Evolutionary conservation across 2,113 vertebrate species (phyloP), one percentile per base, ranked within the genome.

Genomic region (Centropus unirufus): DNA sequence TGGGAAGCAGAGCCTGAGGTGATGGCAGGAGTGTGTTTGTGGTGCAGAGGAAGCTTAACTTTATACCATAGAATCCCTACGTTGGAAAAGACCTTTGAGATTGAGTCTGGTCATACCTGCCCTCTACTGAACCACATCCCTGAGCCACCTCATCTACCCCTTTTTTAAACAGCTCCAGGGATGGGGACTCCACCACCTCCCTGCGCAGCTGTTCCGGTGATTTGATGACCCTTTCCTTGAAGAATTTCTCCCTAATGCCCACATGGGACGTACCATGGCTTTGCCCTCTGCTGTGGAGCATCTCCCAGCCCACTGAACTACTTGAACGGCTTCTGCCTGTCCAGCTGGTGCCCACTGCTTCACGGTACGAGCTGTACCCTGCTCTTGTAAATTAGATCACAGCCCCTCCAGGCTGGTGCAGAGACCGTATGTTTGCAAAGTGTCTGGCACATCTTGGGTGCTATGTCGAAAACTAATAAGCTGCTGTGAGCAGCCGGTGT

Each of bases 381-480:
- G 40, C 63, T 59, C 77, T 13, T 1, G 15, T 32, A 26, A 24
- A 44, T 18, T 29, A 86, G 57, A 44, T 92, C 40, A 29, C 86
- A 13, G 92, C 22, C 79, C 88, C 84, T 69, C 79, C 64, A 1
- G 95, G 89, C 89, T 19, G 1, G 46, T 3, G 54, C 57, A 1
- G 59, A 6, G 76, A 42, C 68, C 76, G 62, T 95, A 36, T 95
- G 92, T 89, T 90, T 66, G 94, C 89, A 1, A 67, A 55, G 91
- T 14, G 95, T 97, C 96, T 96, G 93, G 91, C 94, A 95, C 95
- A 32, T 95, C 94, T 58, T 39, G 87, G 94, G 89, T 40, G 93
- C 83, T 66, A 26, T 1, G 23, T 12, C 0, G 63, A 79, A 81
- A 89, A 87, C 62, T 87, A 92, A 91, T 76, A n/a, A 93, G 94